A percentile compares a stretch with the other conserved stretches of the same genome.
Evolutionary conservation across 2,888 invertebrate genomes (phyloP).

Genomic region (Rhagonycha lutea): DNA sequence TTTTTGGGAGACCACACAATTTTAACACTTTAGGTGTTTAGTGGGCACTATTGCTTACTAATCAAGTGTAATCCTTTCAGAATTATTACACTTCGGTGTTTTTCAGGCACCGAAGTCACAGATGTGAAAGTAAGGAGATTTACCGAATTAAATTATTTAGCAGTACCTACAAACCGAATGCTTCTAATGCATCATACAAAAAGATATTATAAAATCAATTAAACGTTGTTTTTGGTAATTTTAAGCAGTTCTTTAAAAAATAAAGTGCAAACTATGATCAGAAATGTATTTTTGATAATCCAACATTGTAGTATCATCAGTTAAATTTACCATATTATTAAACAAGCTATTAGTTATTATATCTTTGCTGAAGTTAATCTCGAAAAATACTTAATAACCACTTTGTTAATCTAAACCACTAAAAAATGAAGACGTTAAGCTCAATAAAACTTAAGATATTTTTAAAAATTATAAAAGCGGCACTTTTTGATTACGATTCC

Average conservation of each 20-base stretch:
- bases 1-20: background rate
- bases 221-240: too few relatives aligned
- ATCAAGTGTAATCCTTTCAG: background rate
- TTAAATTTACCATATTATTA: background rate
- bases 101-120: background rate
- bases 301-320: background rate
- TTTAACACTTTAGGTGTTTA: background rate
- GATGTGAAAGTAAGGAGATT: conserved; percentile 1
- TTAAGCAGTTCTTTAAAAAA: too few relatives aligned
- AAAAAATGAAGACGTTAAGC: background rate
- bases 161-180: too few relatives aligned
- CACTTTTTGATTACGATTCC: background rate
- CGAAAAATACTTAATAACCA: background rate
- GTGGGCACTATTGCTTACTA: background rate
- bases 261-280: too few relatives aligned
- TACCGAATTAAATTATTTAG: background rate
- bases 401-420: background rate
- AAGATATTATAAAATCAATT: too few relatives aligned
- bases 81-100: conserved; percentile 4
- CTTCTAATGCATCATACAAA: too few relatives aligned
- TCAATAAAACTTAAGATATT: background rate
- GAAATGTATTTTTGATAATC: too few relatives aligned
- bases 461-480: background rate
- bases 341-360: background rate
- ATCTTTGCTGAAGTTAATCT: background rate